Percentiles rank a stretch among this genome's conserved stretches.
Evolutionary conservation across 2,113 vertebrate genomes (phyloP).

Genomic region (Nannospalax galili): DNA sequence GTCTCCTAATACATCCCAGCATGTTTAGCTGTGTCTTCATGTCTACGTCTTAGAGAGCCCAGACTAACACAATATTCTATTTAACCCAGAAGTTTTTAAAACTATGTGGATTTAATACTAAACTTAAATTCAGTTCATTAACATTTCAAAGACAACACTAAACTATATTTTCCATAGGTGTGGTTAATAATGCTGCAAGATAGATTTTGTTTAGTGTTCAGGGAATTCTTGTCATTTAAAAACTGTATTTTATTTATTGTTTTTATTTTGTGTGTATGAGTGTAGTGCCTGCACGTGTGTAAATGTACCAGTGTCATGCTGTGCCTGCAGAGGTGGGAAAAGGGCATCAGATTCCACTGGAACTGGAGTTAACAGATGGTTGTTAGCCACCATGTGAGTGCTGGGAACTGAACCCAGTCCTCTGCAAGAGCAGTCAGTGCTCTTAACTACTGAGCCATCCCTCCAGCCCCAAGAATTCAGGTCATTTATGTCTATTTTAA

Average conservation of each 20-base stretch:
- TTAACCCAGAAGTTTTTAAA: conserved; percentile 17
- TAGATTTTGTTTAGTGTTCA: background rate
- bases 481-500: background rate
- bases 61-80: background rate
- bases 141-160: background rate
- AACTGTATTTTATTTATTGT: no score
- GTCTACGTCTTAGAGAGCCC: background rate
- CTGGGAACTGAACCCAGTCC: no score
- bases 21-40: background rate
- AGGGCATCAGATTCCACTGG: no score
- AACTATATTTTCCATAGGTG: background rate
- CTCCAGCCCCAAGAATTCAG: background rate
- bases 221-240: background rate
- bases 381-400: no score
- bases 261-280: no score
- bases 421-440: no score
- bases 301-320: no score
- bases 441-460: no score
- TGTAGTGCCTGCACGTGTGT: no score
- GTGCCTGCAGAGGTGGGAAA: no score
- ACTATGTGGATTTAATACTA: background rate
- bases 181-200: background rate
- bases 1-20: background rate
- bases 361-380: no score
- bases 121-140: background rate